phyloP scores from a whole-genome alignment of 2,797 vertebrate species.

The Silurus lanzhouensis region DNA sequence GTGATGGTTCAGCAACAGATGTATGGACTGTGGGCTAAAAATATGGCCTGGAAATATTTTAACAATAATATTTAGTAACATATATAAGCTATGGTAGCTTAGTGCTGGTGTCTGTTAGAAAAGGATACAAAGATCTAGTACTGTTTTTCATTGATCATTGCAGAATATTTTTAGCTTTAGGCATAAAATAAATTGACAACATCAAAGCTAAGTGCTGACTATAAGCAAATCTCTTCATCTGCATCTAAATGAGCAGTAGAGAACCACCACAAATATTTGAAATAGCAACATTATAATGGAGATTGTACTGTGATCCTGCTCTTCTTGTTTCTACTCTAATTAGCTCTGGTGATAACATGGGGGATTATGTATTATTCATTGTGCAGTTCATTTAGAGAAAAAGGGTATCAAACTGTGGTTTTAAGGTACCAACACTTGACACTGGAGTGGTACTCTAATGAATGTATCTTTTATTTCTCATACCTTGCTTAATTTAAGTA shows the following conservation, averaged over 20 bases:
- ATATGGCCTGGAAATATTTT: neutral
- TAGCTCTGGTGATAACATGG: neutral
- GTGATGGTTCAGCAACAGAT: too few relatives aligned
- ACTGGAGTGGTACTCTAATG: neutral
- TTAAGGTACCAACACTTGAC: neutral
- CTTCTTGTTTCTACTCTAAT: slow-evolving; percentile 20
- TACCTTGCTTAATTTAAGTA: neutral
- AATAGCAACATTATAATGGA: slow-evolving; percentile 29
- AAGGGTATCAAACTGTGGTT: neutral
- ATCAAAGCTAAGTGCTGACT: slow-evolving; percentile 19
- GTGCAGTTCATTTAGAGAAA: neutral
- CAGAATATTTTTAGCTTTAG: slow-evolving; percentile 2
- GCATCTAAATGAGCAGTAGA: slow-evolving; percentile 5
- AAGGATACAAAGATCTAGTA: neutral
- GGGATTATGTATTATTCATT: slow-evolving; percentile 18
- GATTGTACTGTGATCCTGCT: neutral
- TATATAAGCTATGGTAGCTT: neutral
- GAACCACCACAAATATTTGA: slow-evolving; percentile 18
- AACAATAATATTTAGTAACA: neutral
- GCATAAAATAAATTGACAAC: neutral
- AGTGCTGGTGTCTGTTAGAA: neutral
- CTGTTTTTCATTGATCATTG: neutral
- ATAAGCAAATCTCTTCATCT: neutral
- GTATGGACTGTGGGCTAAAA: too few relatives aligned
- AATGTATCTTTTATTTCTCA: neutral